Evolutionary conservation across 2,888 invertebrate species (phyloP).

Genomic region (Thera obeliscata): DNA sequence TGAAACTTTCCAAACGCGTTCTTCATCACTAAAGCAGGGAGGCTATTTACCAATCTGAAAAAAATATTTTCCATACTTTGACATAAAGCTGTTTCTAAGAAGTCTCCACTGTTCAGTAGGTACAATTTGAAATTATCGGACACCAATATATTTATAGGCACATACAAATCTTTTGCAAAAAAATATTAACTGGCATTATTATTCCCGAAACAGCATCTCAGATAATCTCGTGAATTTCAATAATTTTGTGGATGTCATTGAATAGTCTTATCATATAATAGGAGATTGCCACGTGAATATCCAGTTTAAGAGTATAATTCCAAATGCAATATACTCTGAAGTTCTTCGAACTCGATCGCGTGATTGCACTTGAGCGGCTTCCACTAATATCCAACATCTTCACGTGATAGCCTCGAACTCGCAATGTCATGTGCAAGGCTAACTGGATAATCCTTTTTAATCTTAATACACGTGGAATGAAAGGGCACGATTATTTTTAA

Average conservation of each 20-base stretch:
- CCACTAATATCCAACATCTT: constrained; percentile 51
- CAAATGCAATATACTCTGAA: constrained; percentile 32
- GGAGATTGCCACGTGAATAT: background rate
- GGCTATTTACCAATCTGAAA: background rate
- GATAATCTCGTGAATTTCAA: no score
- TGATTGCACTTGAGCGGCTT: constrained; percentile 57
- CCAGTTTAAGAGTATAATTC: constrained; percentile 20
- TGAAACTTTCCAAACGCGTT: constrained; percentile 18
- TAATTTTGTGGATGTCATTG: no score
- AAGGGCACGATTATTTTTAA: background rate
- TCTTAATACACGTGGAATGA: background rate
- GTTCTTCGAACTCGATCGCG: constrained; percentile 33
- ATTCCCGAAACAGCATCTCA: no score
- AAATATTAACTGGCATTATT: no score
- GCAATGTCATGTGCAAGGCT: constrained; percentile 43
- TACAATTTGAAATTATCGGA: background rate
- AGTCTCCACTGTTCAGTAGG: background rate
- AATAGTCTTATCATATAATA: no score
- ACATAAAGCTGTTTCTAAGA: background rate
- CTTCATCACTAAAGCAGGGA: constrained; percentile 1
- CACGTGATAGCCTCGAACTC: constrained; percentile 47
- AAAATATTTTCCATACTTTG: background rate
- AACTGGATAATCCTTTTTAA: constrained; percentile 51
- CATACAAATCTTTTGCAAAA: no score
- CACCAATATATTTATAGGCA: no score